A percentile compares a stretch with the other conserved stretches of the same genome.
Conservation (phyloP, 2,797 vertebrate species). For the Thalassophryne amazonica region DNA sequence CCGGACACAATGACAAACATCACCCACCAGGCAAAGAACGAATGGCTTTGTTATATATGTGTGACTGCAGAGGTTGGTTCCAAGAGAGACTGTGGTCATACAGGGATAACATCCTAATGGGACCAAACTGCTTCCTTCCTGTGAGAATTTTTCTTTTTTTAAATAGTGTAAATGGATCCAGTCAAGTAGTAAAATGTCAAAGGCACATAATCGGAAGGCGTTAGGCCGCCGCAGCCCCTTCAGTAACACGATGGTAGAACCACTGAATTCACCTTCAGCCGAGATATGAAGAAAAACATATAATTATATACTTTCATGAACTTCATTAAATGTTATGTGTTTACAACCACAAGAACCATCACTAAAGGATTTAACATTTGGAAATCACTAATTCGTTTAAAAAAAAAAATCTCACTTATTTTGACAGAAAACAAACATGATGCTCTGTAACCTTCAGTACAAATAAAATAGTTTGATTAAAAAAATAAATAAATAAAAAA, state of each 20-base stretch:
- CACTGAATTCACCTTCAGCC: neutral
- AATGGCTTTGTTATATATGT: conserved; percentile 8
- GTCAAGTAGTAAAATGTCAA: conserved; percentile 29
- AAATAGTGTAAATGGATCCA: conserved; percentile 14
- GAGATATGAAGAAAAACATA: neutral
- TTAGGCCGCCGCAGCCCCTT: neutral
- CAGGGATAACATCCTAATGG: conserved; percentile 1
- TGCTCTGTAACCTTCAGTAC: conserved; percentile 59
- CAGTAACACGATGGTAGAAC: neutral
- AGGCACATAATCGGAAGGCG: conserved; percentile 38
- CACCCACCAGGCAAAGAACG: too few relatives aligned
- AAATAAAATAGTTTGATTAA: conserved; percentile 61
- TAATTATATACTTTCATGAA: neutral
- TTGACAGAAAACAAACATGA: conserved; percentile 37
- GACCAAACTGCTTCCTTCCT: conserved; percentile 16
- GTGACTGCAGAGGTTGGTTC: too few relatives aligned
- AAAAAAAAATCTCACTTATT: conserved; percentile 40
- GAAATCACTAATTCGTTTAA: conserved; percentile 7
- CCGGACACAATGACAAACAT: too few relatives aligned
- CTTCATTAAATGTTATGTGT: conserved; percentile 1
- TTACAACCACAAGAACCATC: conserved; percentile 6
- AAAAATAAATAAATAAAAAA: too few relatives aligned
- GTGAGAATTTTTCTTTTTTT: neutral
- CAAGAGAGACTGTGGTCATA: conserved; percentile 2
- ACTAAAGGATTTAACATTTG: neutral